phyloP scores from a whole-genome alignment of 2,797 vertebrate genomes.

The Silurus aristotelis region DNA sequence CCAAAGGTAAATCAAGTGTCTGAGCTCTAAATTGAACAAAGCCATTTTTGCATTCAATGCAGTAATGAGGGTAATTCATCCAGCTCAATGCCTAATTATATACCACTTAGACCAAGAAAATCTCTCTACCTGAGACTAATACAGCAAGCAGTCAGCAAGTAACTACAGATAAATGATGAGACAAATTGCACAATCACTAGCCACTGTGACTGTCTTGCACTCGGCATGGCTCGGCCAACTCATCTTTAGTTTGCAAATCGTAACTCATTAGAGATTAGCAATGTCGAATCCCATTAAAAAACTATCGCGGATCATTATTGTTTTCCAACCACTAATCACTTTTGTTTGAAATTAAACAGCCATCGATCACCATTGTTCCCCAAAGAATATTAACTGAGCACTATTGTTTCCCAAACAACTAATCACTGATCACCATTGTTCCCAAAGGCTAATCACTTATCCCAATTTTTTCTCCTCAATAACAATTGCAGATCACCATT shows the following conservation, averaged over 20 bases:
- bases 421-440: neutral
- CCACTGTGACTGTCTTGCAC: neutral
- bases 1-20: neutral
- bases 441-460: neutral
- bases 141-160: constrained; percentile 19
- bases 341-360: neutral
- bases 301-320: neutral
- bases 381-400: neutral
- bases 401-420: neutral
- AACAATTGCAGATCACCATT: no score
- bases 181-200: neutral
- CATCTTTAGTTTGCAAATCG: neutral
- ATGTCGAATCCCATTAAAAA: no score
- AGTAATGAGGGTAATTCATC: constrained; percentile 30
- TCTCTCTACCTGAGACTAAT: constrained; percentile 8
- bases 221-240: no score
- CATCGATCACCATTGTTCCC: neutral
- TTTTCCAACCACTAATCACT: neutral
- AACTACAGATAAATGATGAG: neutral
- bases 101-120: neutral
- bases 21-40: neutral
- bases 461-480: neutral
- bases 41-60: neutral
- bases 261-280: neutral
- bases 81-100: constrained; percentile 21